A percentile compares a stretch with the other conserved stretches of the same genome.
Evolutionary conservation across 2,888 invertebrate genomes (phyloP).

Genomic region (Eristalis intricaria): DNA sequence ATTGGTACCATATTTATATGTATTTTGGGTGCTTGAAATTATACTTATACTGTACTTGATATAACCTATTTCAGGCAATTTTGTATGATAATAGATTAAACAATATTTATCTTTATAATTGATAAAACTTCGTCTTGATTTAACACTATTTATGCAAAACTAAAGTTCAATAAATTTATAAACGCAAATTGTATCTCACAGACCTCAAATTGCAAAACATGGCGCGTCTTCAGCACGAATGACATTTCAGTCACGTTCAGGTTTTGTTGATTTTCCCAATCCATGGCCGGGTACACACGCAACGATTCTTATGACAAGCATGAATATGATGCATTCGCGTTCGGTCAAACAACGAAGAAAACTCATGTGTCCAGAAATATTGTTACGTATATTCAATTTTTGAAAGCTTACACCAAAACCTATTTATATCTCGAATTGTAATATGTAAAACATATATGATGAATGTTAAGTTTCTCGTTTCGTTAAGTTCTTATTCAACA

Average conservation of each 20-base stretch:
- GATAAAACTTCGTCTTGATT: not conserved
- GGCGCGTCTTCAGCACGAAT: slow-evolving; percentile 37
- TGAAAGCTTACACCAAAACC: too few relatives aligned
- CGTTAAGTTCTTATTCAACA: too few relatives aligned
- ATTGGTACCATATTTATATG: slow-evolving; percentile 77
- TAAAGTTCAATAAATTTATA: not conserved
- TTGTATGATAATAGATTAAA: not conserved
- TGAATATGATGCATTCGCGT: too few relatives aligned
- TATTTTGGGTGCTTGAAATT: not conserved
- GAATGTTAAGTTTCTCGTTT: too few relatives aligned
- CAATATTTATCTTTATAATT: not conserved
- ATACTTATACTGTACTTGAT: not conserved
- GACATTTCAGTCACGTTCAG: slow-evolving; percentile 17
- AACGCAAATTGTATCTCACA: not conserved
- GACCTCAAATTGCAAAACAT: slow-evolving; percentile 30
- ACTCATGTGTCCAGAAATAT: too few relatives aligned
- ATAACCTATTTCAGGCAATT: not conserved
- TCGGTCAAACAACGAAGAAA: too few relatives aligned
- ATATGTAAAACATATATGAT: too few relatives aligned
- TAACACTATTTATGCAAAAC: not conserved
- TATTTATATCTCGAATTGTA: too few relatives aligned
- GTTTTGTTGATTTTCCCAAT: not conserved
- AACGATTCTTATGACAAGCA: too few relatives aligned
- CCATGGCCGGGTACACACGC: too few relatives aligned
- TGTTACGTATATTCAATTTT: too few relatives aligned